phyloP scores from a whole-genome alignment of 2,113 vertebrate genomes.

The Taurulus bubalis region DNA sequence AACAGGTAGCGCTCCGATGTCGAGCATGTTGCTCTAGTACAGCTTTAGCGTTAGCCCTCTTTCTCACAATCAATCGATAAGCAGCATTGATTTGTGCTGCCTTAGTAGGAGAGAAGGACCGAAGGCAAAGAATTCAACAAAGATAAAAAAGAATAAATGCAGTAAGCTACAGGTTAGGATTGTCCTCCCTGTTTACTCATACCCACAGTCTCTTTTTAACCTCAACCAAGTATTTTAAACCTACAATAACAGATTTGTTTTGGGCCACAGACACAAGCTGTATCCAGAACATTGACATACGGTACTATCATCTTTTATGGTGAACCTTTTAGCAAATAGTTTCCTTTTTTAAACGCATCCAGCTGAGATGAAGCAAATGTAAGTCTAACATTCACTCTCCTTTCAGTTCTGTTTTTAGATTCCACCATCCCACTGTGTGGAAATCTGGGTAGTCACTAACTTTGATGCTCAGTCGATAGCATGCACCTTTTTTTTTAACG shows the following conservation, averaged over 20 bases:
- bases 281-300: neutral
- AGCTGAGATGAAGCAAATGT: neutral
- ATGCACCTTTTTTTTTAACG: neutral
- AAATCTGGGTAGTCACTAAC: neutral
- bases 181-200: neutral
- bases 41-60: neutral
- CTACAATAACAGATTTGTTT: neutral
- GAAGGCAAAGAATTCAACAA: neutral
- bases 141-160: neutral
- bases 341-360: neutral
- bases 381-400: neutral
- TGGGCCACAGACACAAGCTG: neutral
- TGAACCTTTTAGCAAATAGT: neutral
- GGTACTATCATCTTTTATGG: neutral
- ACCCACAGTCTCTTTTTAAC: neutral
- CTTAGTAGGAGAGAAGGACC: neutral
- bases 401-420: neutral
- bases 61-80: neutral
- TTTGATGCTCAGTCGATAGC: neutral
- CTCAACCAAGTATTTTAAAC: neutral
- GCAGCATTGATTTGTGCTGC: neutral
- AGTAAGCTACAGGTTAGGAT: neutral
- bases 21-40: neutral
- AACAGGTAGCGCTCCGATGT: constrained; percentile 18
- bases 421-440: too few relatives aligned